phyloP scores from a whole-genome alignment of 2,797 vertebrate species.

The Microtus obscurus region DNA sequence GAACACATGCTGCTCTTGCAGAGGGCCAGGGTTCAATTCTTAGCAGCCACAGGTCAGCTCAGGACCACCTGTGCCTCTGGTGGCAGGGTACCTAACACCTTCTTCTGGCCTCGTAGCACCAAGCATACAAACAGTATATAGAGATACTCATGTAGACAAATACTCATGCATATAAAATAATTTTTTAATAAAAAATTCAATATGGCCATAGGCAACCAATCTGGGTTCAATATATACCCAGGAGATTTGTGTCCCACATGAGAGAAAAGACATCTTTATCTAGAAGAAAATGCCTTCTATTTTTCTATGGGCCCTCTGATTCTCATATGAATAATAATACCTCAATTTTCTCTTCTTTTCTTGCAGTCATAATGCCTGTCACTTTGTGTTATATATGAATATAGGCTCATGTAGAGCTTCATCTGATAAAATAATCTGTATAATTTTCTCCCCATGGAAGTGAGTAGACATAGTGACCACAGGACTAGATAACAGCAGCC shows the following conservation, averaged over 20 bases:
- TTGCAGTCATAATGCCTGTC: background rate
- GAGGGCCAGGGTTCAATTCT: background rate
- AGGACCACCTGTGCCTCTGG: background rate
- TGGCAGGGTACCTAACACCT: background rate
- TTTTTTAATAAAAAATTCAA: background rate
- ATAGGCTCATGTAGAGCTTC: background rate
- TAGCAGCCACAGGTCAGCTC: background rate
- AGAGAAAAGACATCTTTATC: background rate
- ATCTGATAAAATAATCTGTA: background rate
- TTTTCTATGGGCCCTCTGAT: background rate
- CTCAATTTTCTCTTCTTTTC: background rate
- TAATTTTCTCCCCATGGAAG: slow-evolving; percentile 36
- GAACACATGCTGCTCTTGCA: background rate
- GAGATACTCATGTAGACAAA: background rate
- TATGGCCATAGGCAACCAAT: background rate
- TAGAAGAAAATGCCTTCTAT: background rate
- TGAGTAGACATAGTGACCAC: background rate
- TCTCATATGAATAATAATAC: background rate
- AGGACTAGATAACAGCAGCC: background rate
- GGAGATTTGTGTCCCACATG: background rate
- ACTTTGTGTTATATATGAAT: background rate
- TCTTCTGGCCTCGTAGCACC: background rate
- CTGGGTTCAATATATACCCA: too few species aligned
- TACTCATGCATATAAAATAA: background rate
- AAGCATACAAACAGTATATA: background rate